phyloP scores from a whole-genome alignment of 2,888 invertebrate genomes.

The Rutpela maculata region DNA sequence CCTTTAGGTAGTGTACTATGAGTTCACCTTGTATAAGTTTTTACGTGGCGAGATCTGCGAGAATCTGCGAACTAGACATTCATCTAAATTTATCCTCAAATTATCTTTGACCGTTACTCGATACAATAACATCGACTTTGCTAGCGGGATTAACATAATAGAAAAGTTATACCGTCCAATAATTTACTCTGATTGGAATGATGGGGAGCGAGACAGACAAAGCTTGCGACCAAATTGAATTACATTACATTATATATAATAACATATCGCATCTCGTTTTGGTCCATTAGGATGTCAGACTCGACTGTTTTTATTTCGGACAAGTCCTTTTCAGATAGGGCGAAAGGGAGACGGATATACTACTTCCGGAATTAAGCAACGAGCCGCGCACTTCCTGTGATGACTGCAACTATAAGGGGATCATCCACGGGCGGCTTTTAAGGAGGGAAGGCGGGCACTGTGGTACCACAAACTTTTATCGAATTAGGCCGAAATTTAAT shows the following conservation, averaged over 20 bases:
- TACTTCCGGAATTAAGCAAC: slow-evolving; percentile 67
- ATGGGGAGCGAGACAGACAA: slow-evolving; percentile 15
- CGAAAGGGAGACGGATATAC: slow-evolving; percentile 60
- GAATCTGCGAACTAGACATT: not conserved
- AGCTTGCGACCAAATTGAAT: slow-evolving; percentile 42
- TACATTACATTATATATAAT: slow-evolving; percentile 57
- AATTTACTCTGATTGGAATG: slow-evolving; percentile 25
- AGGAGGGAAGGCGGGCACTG: slow-evolving; percentile 12
- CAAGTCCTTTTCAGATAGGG: slow-evolving; percentile 41
- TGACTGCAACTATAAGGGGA: slow-evolving; percentile 62
- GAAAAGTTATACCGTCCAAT: slow-evolving; percentile 27
- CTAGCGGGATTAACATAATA: slow-evolving; percentile 21
- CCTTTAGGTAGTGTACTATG: too few relatives aligned
- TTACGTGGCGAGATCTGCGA: not conserved
- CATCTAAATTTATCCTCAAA: not conserved
- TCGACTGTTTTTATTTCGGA: slow-evolving; percentile 52
- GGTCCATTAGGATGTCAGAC: slow-evolving; percentile 53
- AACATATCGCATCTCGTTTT: slow-evolving; percentile 57
- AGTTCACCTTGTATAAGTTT: not conserved
- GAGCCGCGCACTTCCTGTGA: slow-evolving; percentile 68
- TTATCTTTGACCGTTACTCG: not conserved
- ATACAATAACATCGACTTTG: not conserved
- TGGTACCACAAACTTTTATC: slow-evolving; percentile 12
- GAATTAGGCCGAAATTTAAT: not conserved
- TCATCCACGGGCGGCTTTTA: slow-evolving; percentile 42